Evolutionary conservation across 1,140 invertebrate species (phyloP).

Genomic region (Paraescarpia echinospica): DNA sequence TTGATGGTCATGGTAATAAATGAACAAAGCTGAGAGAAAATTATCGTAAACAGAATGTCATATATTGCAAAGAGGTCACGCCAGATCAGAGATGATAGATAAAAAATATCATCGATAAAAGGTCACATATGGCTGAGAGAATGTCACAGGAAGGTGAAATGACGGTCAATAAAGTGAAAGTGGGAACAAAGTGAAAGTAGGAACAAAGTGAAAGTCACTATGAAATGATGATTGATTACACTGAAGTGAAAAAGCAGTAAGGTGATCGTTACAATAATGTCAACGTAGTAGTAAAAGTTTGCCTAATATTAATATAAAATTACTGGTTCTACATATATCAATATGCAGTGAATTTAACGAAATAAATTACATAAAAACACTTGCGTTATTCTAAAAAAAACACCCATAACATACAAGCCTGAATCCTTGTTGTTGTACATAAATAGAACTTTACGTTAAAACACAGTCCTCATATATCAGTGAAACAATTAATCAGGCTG

Average conservation of each 20-base stretch:
- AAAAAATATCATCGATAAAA: background rate
- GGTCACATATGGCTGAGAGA: background rate
- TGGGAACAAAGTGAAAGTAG: background rate
- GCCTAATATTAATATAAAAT: background rate
- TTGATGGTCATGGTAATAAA: background rate
- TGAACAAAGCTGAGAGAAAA: background rate
- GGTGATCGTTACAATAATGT: background rate
- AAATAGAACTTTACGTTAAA: no score
- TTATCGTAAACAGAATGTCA: background rate
- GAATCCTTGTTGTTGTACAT: no score
- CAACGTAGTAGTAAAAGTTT: background rate
- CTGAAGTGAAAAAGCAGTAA: background rate
- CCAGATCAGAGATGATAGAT: background rate
- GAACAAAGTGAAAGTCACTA: background rate
- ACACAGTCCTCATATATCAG: no score
- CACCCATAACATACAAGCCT: no score
- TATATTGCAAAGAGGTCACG: background rate
- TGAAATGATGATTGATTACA: background rate
- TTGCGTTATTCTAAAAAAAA: no score
- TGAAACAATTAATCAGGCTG: no score
- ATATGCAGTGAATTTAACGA: no score
- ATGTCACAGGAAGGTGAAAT: background rate
- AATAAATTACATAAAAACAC: no score
- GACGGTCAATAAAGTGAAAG: background rate
- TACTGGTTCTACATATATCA: no score